Conservation (phyloP, 2,113 vertebrate species). For the Climacteris rufus region DNA sequence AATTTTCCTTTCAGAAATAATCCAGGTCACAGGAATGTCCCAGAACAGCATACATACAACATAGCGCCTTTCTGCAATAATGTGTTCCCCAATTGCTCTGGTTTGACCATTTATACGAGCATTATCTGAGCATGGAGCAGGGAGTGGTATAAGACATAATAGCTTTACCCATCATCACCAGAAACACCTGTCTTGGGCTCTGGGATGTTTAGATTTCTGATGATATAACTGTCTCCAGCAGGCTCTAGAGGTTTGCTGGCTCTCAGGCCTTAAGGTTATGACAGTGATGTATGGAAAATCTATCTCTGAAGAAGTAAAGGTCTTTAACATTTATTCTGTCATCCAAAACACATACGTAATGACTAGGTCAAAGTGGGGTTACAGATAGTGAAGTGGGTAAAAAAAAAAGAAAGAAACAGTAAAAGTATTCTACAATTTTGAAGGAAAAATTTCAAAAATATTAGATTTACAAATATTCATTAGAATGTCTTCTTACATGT, state of each 20-base stretch:
- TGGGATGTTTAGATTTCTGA: not conserved
- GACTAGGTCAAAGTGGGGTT: not conserved
- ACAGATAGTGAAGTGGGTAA: not conserved
- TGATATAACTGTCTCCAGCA: not conserved
- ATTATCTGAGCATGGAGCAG: not conserved
- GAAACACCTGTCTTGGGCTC: not conserved
- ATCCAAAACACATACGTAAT: not conserved
- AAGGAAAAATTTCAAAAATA: not conserved
- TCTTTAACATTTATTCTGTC: slow-evolving; percentile 20
- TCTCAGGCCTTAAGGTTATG: slow-evolving; percentile 10
- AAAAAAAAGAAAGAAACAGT: not conserved
- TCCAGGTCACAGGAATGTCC: fast-evolving
- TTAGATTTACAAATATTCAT: not conserved
- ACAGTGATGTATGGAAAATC: slow-evolving; percentile 37
- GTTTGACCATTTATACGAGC: not conserved
- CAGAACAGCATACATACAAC: not conserved
- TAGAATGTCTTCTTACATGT: not conserved
- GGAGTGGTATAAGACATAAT: not conserved
- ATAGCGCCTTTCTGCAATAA: not conserved
- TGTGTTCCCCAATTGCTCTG: not conserved
- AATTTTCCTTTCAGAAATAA: not conserved
- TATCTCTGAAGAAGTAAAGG: not conserved
- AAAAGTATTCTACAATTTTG: not conserved
- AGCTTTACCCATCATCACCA: not conserved
- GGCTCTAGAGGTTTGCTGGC: not conserved